Evolutionary conservation across 2,888 invertebrate genomes (phyloP).

Genomic region (Aelia acuminata): DNA sequence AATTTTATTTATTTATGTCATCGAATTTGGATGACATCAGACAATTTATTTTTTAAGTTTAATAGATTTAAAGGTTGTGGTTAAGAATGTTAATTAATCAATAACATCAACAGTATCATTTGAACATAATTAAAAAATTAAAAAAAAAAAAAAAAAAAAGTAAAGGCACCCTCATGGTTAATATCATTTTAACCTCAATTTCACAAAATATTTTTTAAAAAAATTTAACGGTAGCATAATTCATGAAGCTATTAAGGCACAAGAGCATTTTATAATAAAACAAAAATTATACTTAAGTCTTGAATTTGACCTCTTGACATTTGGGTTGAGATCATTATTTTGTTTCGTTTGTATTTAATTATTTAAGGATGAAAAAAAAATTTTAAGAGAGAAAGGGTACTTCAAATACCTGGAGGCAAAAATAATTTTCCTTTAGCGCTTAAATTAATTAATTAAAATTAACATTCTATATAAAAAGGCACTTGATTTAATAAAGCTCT

Average conservation of each 20-base stretch:
- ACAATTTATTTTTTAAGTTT: neutral
- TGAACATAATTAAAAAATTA: neutral
- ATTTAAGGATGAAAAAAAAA: neutral
- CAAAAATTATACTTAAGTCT: neutral
- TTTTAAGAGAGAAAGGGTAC: neutral
- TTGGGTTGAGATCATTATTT: constrained; percentile 13
- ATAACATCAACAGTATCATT: neutral
- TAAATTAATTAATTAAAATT: neutral
- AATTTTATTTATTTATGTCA: neutral
- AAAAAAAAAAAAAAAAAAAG: neutral
- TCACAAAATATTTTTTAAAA: neutral
- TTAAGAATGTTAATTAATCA: neutral
- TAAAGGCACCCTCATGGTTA: neutral
- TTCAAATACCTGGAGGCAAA: neutral
- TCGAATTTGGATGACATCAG: neutral
- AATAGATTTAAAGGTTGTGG: neutral
- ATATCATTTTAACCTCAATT: neutral
- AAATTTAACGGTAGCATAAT: neutral
- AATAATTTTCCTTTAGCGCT: neutral
- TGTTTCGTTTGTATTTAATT: too few relatives aligned
- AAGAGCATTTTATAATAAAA: neutral
- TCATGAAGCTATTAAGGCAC: neutral
- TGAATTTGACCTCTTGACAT: neutral
- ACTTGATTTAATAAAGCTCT: neutral
- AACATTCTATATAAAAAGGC: neutral